A percentile compares a stretch with the other conserved stretches of the same genome.
Evolutionary conservation across 2,888 invertebrate species (phyloP).

Genomic region (Amphipoea oculea): DNA sequence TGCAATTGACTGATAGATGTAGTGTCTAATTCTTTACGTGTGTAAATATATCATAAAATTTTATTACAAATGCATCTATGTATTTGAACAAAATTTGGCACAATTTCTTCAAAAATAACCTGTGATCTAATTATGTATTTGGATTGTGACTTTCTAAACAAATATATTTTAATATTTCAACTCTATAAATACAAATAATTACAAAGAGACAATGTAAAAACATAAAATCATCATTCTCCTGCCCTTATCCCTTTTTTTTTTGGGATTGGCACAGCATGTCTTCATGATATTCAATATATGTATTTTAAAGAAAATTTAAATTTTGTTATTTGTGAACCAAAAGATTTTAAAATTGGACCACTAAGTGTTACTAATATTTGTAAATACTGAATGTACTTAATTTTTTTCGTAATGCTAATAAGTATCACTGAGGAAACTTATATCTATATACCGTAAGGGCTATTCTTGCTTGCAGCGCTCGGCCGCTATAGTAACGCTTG

Average conservation of each 20-base stretch:
- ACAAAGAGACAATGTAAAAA: neutral
- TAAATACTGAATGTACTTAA: slow-evolving; percentile 55
- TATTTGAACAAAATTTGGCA: slow-evolving; percentile 77
- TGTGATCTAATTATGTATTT: slow-evolving; percentile 78
- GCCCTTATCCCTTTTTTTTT: neutral
- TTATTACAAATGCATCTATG: slow-evolving; percentile 63
- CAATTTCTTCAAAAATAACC: slow-evolving; percentile 77
- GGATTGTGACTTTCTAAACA: slow-evolving; percentile 63
- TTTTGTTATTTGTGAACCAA: slow-evolving; percentile 10
- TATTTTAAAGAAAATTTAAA: neutral
- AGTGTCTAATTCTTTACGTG: slow-evolving; percentile 75
- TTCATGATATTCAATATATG: neutral
- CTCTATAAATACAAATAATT: slow-evolving; percentile 10
- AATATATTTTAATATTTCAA: slow-evolving; percentile 37
- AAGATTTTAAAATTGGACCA: slow-evolving; percentile 39
- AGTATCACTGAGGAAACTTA: too few species aligned
- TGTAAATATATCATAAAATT: slow-evolving; percentile 73
- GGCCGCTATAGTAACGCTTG: too few species aligned
- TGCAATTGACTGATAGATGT: slow-evolving; percentile 88
- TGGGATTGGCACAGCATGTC: neutral
- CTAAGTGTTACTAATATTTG: slow-evolving; percentile 32
- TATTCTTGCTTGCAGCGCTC: too few species aligned
- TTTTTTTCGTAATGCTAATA: slow-evolving; percentile 20
- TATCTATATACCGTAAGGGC: too few species aligned
- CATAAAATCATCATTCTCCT: neutral